A percentile compares a stretch with the other conserved stretches of the same genome.
Evolutionary conservation across 2,888 invertebrate genomes (phyloP).

Genomic region (Perizoma flavofasciatum): DNA sequence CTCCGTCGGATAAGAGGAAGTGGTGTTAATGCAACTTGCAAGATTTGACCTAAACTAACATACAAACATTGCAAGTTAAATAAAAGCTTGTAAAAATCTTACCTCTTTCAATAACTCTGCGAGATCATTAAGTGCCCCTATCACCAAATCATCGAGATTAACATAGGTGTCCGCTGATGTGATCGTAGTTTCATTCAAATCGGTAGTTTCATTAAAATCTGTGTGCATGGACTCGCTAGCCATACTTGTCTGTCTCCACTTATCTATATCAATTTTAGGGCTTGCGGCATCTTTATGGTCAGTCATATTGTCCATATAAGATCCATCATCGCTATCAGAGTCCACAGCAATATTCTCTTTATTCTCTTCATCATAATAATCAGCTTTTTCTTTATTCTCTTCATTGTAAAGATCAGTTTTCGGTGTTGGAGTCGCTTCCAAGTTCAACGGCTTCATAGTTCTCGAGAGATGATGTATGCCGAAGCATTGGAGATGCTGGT

Average conservation of each 20-base stretch:
- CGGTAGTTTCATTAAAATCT: constrained; percentile 57
- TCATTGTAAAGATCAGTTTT: constrained; percentile 60
- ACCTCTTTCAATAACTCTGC: constrained; percentile 80
- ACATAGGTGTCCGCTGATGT: constrained; percentile 50
- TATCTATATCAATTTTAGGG: constrained; percentile 42
- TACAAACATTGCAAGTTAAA: neutral
- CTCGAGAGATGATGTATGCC: constrained; percentile 59
- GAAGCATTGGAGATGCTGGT: constrained; percentile 82
- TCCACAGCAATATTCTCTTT: constrained; percentile 79
- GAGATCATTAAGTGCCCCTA: constrained; percentile 79
- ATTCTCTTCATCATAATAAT: constrained; percentile 68
- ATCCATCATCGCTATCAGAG: constrained; percentile 70
- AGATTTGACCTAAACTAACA: no score
- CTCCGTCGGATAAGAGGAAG: no score
- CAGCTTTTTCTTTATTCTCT: neutral
- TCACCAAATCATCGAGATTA: constrained; percentile 61
- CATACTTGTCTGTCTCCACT: constrained; percentile 64
- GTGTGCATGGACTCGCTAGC: constrained; percentile 53
- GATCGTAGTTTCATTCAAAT: constrained; percentile 59
- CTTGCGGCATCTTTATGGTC: constrained; percentile 34
- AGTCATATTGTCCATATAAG: constrained; percentile 64
- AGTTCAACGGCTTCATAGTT: neutral
- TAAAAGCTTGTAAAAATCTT: constrained; percentile 32
- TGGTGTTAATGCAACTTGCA: no score
- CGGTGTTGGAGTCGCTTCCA: constrained; percentile 13